These are phyloP conservation scores for Condylostylus longicornis DNA, from an alignment of 1,140 invertebrate species.

Conservation along the genomic window DNA sequence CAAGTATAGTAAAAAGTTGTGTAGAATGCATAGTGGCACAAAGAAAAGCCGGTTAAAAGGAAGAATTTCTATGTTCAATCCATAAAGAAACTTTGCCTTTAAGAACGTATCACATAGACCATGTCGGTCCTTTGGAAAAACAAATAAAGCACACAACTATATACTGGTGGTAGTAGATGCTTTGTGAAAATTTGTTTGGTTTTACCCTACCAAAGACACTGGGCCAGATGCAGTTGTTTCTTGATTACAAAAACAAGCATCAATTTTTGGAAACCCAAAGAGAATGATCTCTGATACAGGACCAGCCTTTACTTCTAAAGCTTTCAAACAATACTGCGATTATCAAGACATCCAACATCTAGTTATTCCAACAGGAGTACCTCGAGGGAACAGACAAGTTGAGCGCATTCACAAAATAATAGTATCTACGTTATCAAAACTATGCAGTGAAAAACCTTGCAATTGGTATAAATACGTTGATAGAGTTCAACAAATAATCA, in stretches of 20 bases:
- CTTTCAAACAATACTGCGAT: conserved; percentile 16
- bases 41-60: conserved; percentile 23
- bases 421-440: conserved; percentile 19
- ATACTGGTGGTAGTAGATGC: conserved; percentile 27
- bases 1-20: conserved; percentile 19
- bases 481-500: conserved; percentile 17
- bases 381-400: conserved; percentile 22
- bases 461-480: conserved; percentile 22
- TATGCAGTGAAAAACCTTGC: conserved; percentile 12
- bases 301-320: conserved; percentile 25
- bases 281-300: conserved; percentile 18
- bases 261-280: conserved; percentile 15
- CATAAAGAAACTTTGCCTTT: conserved; percentile 17
- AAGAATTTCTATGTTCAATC: conserved; percentile 22
- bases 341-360: conserved; percentile 14
- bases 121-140: conserved; percentile 15
- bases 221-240: conserved; percentile 16
- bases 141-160: conserved; percentile 28
- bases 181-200: conserved; percentile 30
- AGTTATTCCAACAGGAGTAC: conserved; percentile 18
- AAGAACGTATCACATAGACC: conserved; percentile 7
- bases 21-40: conserved; percentile 17
- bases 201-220: conserved; percentile 24
- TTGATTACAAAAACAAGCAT: conserved; percentile 14
- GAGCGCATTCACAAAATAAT: conserved; percentile 19